These are phyloP conservation scores for Epinephelus lanceolatus DNA, from an alignment of 2,113 vertebrate species.

Conservation along the genomic window DNA sequence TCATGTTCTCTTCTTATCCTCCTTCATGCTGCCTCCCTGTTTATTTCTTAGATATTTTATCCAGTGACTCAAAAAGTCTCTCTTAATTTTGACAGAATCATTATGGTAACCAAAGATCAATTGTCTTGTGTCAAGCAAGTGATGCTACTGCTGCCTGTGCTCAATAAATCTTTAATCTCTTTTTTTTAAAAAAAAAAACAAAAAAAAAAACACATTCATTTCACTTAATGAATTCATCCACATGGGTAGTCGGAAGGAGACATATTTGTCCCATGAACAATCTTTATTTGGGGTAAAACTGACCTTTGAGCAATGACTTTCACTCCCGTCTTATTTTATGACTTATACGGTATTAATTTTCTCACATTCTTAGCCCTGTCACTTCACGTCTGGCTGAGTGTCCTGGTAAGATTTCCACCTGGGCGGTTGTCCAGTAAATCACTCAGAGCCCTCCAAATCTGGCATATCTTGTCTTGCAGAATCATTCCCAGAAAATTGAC, in stretches of 20 bases:
- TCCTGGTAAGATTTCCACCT: constrained; percentile 59
- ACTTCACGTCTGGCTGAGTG: constrained; percentile 41
- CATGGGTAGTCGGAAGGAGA: not conserved
- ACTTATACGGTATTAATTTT: constrained; percentile 28
- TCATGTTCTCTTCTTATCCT: constrained; percentile 29
- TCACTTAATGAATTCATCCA: constrained; percentile 17
- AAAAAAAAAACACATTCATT: not conserved
- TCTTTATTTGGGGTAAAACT: constrained; percentile 20
- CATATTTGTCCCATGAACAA: not conserved
- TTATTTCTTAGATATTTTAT: constrained; percentile 26
- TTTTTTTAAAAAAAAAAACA: not conserved
- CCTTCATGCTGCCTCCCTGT: constrained; percentile 5
- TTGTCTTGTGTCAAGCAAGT: not conserved
- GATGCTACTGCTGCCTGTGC: not conserved
- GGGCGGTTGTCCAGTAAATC: constrained; percentile 65
- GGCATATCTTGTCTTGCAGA: constrained; percentile 56
- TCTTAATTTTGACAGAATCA: constrained; percentile 19
- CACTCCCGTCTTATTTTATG: constrained; percentile 18
- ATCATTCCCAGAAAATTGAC: constrained; percentile 37
- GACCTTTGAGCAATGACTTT: constrained; percentile 34
- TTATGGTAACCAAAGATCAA: not conserved
- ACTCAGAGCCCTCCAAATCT: constrained; percentile 59
- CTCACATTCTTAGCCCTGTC: constrained; percentile 33
- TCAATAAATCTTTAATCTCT: not conserved
- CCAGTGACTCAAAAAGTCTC: constrained; percentile 12